These are phyloP conservation scores for Pardalotus punctatus DNA, from an alignment of 2,113 vertebrate species.

Conservation along the genomic window DNA sequence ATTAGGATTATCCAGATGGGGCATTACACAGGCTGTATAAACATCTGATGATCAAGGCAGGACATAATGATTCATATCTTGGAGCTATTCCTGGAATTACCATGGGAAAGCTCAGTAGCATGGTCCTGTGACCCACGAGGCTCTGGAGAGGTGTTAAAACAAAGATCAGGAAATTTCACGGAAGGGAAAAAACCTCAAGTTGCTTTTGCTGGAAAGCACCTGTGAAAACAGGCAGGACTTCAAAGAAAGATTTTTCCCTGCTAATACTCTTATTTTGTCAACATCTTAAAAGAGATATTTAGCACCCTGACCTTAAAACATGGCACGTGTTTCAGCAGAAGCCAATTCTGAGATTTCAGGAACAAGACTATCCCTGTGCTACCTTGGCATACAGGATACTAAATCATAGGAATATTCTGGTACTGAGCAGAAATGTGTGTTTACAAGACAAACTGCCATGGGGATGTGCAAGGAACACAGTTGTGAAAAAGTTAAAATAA, in stretches of 20 bases:
- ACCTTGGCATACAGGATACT: background rate
- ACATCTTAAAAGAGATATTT: background rate
- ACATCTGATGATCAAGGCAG: constrained; percentile 23
- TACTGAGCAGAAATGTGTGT: background rate
- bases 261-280: background rate
- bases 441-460: background rate
- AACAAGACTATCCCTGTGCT: background rate
- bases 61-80: constrained; percentile 50
- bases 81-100: constrained; percentile 27
- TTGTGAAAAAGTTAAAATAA: background rate
- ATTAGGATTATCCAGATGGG: background rate
- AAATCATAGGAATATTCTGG: background rate
- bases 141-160: background rate
- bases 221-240: constrained; percentile 5
- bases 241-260: background rate
- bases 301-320: background rate
- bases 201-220: constrained; percentile 4
- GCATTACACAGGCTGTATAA: background rate
- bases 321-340: background rate
- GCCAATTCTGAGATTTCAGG: background rate
- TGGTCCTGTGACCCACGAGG: background rate
- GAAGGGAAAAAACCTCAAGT: background rate
- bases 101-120: background rate
- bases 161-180: background rate
- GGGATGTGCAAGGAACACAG: background rate